Evolutionary conservation across 2,797 vertebrate genomes (phyloP), one percentile per base, ranked within the genome.

Genomic region (Steatocranus sp.): DNA sequence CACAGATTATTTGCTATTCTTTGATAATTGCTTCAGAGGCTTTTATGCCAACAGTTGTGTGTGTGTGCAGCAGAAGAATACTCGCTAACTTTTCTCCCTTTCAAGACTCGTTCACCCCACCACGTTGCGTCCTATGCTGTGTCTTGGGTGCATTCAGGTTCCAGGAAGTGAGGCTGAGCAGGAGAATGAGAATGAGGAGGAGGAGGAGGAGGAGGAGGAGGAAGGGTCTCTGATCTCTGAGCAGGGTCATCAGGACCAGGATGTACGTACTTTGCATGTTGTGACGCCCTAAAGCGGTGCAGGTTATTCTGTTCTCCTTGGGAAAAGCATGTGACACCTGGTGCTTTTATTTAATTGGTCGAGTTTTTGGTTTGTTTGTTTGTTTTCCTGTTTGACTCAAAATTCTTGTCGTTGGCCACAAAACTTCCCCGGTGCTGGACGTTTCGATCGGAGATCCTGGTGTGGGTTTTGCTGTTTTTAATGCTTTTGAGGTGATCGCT

Each of bases 191-290:
- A 85, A 91, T 66, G 90, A 86, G 79, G 83, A 92, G 85, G 88
- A 92, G 50, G 49, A 48, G 46, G 43, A 48, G 25, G 78, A 81
- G 53, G 89, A 82, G 56, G 94, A 94, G 92, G 94, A 95, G 89
- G 94, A 94, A 94, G 93, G 95, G 90, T 94, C 93, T 94, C 92
- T 95, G 93, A 94, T 94, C 76, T 94, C 94, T 94, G 95, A 95
- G 88, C 95, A 95, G 92, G 93, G 93, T 92, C 91, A 91, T 93
- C 93, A 93, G 92, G 87, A 91, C 87, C 94, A 96, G 95, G 95
- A 97, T 96, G 96, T 96, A 96, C 92, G 96, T 96, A 96, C 93
- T 86, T 89, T 95, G 95, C 95, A 96, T 96, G 95, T 78, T 86
- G 93, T 91, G 88, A 79, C 88, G 80, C 58, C 54, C 36, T 87